These are phyloP conservation scores for Ellobius talpinus DNA, from an alignment of 2,113 vertebrate species.

Conservation along the genomic window DNA sequence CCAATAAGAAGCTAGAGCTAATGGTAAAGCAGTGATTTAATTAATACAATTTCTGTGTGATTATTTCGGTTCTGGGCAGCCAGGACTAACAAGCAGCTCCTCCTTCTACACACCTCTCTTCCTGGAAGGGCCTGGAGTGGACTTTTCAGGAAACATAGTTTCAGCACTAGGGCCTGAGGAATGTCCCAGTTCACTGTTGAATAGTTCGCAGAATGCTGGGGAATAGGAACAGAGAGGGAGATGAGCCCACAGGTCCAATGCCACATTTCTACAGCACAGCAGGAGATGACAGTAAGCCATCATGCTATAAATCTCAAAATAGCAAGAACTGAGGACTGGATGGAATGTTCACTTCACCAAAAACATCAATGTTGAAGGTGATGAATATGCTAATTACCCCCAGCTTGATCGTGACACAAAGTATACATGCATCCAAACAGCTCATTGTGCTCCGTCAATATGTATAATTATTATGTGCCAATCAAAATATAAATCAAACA, in stretches of 20 bases:
- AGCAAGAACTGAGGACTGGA: background rate
- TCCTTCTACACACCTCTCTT: no score
- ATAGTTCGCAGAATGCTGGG: no score
- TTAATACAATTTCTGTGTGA: no score
- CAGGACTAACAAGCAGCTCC: no score
- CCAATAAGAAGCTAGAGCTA: no score
- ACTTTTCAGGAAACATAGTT: background rate
- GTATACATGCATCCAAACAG: background rate
- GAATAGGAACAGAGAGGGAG: no score
- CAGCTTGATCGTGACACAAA: background rate
- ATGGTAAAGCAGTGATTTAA: no score
- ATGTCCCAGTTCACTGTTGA: background rate
- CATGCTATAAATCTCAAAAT: background rate
- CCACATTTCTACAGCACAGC: background rate
- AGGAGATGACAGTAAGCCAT: background rate
- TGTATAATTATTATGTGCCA: background rate
- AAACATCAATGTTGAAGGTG: background rate
- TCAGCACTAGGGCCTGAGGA: background rate
- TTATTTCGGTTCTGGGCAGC: no score
- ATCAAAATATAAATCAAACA: conserved; percentile 13
- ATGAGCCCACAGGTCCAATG: background rate
- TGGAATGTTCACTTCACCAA: background rate
- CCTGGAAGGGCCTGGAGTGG: background rate
- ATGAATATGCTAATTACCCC: background rate
- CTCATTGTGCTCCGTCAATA: background rate